Evolutionary conservation across 2,113 vertebrate genomes (phyloP).

Genomic region (Pagrus major): DNA sequence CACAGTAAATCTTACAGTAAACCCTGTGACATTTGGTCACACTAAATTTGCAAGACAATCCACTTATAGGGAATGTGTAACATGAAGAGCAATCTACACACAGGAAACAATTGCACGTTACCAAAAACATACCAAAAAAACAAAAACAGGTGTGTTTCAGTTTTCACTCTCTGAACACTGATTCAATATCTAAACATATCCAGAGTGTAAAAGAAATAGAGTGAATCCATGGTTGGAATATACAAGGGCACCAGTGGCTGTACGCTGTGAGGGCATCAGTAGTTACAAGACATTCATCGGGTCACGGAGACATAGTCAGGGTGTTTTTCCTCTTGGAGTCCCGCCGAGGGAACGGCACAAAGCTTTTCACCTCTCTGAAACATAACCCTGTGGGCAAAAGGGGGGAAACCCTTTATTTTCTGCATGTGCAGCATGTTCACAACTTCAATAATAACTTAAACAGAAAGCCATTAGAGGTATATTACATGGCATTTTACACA

Average conservation of each 20-base stretch:
- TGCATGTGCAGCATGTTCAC: not conserved
- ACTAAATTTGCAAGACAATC: slow-evolving; percentile 30
- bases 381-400: slow-evolving; percentile 85
- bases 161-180: slow-evolving; percentile 34
- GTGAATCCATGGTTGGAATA: slow-evolving; percentile 40
- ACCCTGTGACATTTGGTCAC: slow-evolving; percentile 31
- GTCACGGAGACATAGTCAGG: slow-evolving; percentile 85
- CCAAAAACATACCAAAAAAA: slow-evolving; percentile 10
- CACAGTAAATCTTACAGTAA: slow-evolving; percentile 51
- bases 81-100: slow-evolving; percentile 26
- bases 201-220: slow-evolving; percentile 20
- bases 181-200: slow-evolving; percentile 43
- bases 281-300: slow-evolving; percentile 19
- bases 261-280: slow-evolving; percentile 49
- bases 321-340: slow-evolving; percentile 92
- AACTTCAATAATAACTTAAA: not conserved
- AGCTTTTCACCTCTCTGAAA: slow-evolving; percentile 92
- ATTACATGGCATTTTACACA: slow-evolving; percentile 6
- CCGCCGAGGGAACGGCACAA: slow-evolving; percentile 92
- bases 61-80: slow-evolving; percentile 38
- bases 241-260: slow-evolving; percentile 75
- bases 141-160: slow-evolving; percentile 1
- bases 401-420: not conserved
- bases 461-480: not conserved
- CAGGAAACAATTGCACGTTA: slow-evolving; percentile 43